These are phyloP conservation scores for Cryptocephalus primarius DNA, from an alignment of 2,888 invertebrate species.

Conservation along the genomic window DNA sequence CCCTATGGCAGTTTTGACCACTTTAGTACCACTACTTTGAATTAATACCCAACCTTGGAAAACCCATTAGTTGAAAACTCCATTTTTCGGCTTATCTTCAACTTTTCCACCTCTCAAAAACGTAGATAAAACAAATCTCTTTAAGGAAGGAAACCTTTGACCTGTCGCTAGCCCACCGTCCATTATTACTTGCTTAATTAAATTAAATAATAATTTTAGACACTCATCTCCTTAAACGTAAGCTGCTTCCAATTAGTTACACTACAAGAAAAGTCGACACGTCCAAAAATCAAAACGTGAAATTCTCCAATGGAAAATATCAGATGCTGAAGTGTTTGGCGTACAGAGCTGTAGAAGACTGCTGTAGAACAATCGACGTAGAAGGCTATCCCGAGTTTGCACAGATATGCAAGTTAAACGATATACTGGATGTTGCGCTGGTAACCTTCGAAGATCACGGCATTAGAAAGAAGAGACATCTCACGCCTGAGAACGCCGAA, in stretches of 20 bases:
- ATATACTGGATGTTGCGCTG: not conserved
- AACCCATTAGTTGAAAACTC: too few species aligned
- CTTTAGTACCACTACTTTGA: too few species aligned
- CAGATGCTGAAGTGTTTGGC: slow-evolving; percentile 3
- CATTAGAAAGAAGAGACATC: not conserved
- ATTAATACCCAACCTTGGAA: too few species aligned
- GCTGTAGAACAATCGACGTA: slow-evolving; percentile 5
- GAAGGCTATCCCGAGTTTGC: slow-evolving; percentile 1
- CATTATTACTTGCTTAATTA: not conserved
- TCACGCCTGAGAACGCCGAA: not conserved
- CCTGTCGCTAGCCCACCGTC: too few species aligned
- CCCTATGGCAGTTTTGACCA: too few species aligned
- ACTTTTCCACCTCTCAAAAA: too few species aligned
- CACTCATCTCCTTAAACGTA: not conserved
- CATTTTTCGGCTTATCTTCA: too few species aligned
- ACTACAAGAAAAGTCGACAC: too few species aligned
- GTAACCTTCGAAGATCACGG: not conserved
- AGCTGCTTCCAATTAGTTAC: not conserved
- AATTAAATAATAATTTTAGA: not conserved
- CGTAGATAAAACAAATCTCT: too few species aligned
- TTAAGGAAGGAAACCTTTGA: too few species aligned
- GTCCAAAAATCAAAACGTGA: not conserved
- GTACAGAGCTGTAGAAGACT: slow-evolving; percentile 2
- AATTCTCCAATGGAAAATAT: not conserved
- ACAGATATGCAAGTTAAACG: slow-evolving; percentile 2